Percentiles rank a stretch among this genome's conserved stretches.
Evolutionary conservation across 2,888 invertebrate species (phyloP).

Genomic region (Dolomedes plantarius): DNA sequence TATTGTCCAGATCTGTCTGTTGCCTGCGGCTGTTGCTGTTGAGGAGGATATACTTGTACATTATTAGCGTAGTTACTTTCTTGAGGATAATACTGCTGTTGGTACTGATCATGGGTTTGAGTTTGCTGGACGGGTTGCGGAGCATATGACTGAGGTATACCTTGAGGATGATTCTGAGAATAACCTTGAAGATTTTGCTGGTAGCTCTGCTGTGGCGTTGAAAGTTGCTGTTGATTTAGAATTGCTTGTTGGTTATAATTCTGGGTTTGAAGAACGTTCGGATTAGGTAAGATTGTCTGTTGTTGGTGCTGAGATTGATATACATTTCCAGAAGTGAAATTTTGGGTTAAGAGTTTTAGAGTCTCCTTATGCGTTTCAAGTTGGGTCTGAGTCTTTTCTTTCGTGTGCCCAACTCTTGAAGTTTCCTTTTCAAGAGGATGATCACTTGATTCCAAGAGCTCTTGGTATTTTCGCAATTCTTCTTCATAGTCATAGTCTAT

Average conservation of each 20-base stretch:
- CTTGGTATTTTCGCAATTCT: slow-evolving; percentile 55
- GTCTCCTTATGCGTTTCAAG: slow-evolving; percentile 33
- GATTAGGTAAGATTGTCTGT: slow-evolving; percentile 4
- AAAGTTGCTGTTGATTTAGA: not conserved
- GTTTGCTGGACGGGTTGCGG: not conserved
- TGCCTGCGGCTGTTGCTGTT: too few relatives aligned
- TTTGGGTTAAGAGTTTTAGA: slow-evolving; percentile 12
- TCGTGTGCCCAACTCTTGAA: slow-evolving; percentile 7
- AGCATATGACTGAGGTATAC: not conserved
- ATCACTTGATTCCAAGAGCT: slow-evolving; percentile 32
- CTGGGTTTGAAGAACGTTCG: not conserved
- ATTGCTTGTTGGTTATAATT: slow-evolving; percentile 18
- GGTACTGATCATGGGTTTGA: not conserved
- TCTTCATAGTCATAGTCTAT: slow-evolving; percentile 65
- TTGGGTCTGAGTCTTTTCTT: slow-evolving; percentile 22
- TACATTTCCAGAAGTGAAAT: slow-evolving; percentile 24
- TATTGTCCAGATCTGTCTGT: slow-evolving; percentile 38
- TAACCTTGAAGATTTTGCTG: not conserved
- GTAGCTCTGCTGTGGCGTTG: not conserved
- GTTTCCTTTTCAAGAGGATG: not conserved
- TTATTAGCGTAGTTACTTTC: not conserved
- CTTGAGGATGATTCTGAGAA: not conserved
- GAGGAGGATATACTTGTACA: not conserved
- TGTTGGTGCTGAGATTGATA: slow-evolving; percentile 15
- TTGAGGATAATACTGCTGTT: slow-evolving; percentile 22